Base-by-base conservation (phyloP, 2,888 invertebrate species). In the Dasypolia templi region DNA sequence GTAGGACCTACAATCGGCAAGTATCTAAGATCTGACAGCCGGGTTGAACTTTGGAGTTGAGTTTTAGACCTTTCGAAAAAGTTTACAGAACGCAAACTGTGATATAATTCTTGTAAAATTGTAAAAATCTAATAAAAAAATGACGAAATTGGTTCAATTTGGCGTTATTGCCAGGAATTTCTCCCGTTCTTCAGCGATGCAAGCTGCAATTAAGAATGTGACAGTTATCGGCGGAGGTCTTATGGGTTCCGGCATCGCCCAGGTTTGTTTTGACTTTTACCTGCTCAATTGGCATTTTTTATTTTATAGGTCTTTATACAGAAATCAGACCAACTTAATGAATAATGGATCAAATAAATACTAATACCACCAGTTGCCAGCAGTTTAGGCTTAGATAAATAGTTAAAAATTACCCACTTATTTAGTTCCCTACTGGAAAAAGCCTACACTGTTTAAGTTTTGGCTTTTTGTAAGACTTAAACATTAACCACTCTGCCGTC, bases 191-290 rank as follows among this genome's bases (percentile, higher is more conserved):
- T 82, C 92, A 3, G 88, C 92, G 35, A 82, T 89, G 65, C 89
- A 92, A 86, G 97, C 97, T 88, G 94, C 95, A n/a, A 97, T 98
- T 68, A 98, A 98, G 92, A 97, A 97, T 93, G 97, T 99, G 35
- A 98, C 98, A 3, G 97, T 99, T 64, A 97, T 99, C 86, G 99
- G 99, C n/a, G 98, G 98, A 56, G 99, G 99, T 11, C 95, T 98
- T 12, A 99, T 99, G 99, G 99, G 99, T 6, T 97, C 98, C 61
- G 99, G 99, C 67, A 98, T 99, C 87, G 98, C 98, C 62, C 99
- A 99, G 97, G 98, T 98, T 71, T 66, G 83, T 82, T 58, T 58
- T 65, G n/a, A 61, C 35, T 70, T 44, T 42, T 0, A n/a, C 29
- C 11, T n/a, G 4, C n/a, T 29, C 22, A 9, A 11, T 29, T 35